Base-by-base conservation (phyloP, 2,888 invertebrate species). In the Zele albiditarsus region DNA sequence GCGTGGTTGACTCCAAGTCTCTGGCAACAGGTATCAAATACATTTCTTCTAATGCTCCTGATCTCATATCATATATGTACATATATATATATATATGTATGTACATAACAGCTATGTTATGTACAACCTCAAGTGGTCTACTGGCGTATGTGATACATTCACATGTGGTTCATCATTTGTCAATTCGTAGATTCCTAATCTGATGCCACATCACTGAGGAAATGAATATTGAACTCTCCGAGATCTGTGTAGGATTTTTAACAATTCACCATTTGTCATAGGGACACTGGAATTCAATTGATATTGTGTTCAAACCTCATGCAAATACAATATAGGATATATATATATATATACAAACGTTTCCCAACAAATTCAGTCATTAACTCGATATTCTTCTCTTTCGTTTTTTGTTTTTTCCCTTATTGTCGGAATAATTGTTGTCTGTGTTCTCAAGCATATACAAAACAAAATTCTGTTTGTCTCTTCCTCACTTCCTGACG, bases 11-110 rank as follows among this genome's bases (percentile, higher is more conserved):
- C 58, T 42, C 42, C 23, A 53, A 63, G 49, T 60, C 73, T 71
- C n/a, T 58, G 71, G 77, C 77, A 77, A 77, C 77, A 77, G 77
- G 77, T 77, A 77, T 68, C 60, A 68, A 62, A n/a, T 23, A 70
- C 46, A 23, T 53, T 23, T 70, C 33, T 70, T 53, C 14, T 1
- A 46, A 53, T 20, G 16, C 33, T 31, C 8, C 38, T 12, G 8
- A 38, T 65, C 20, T 27, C 69, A 53, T 53, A 3, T 2, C 20
- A 27, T 14, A 20, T n/a, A n/a, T 49, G 6, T 49, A 20, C 27
- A 46, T 67, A 14, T 1, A 42, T 65, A 65, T 20, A 65, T 38
- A 33, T 63, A 71, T 42, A 42, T 5, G 14, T 42, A 46, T 66
- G 63, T 76, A 46, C n/a, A 46, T 46, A 38, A 12, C 38, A 46